phyloP scores from a whole-genome alignment of 2,797 vertebrate species.

The Benthosema pterotum region DNA sequence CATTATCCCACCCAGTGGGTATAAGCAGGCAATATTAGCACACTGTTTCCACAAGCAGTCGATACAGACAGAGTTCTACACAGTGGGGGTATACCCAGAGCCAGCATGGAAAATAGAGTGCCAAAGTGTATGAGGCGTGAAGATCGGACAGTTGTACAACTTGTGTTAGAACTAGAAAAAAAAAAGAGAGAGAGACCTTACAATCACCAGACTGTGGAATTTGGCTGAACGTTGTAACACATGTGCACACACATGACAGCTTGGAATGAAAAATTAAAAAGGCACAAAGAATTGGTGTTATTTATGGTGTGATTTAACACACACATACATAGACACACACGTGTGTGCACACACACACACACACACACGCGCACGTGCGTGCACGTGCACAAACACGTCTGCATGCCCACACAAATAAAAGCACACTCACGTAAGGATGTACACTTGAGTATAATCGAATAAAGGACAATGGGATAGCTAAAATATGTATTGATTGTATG shows the following conservation, averaged over 20 bases:
- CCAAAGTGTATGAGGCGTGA: constrained; percentile 60
- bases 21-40: constrained; percentile 74
- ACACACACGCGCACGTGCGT: background rate
- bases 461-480: background rate
- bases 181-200: constrained; percentile 27
- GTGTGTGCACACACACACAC: background rate
- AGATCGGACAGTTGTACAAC: constrained; percentile 40
- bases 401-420: constrained; percentile 2
- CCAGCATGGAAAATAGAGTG: constrained; percentile 64
- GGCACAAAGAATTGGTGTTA: no score
- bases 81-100: constrained; percentile 59
- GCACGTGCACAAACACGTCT: background rate
- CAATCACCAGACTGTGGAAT: constrained; percentile 38
- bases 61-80: constrained; percentile 61
- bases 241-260: constrained; percentile 14
- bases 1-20: constrained; percentile 75
- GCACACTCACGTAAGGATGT: background rate
- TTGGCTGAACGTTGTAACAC: no score
- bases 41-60: constrained; percentile 55
- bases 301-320: background rate
- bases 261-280: constrained; percentile 27
- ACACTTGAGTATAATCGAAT: constrained; percentile 1
- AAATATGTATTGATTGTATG: constrained; percentile 22
- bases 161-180: constrained; percentile 43
- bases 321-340: background rate